Base-by-base conservation (phyloP, 2,797 vertebrate species). In the Sebastolobus alascanus region DNA sequence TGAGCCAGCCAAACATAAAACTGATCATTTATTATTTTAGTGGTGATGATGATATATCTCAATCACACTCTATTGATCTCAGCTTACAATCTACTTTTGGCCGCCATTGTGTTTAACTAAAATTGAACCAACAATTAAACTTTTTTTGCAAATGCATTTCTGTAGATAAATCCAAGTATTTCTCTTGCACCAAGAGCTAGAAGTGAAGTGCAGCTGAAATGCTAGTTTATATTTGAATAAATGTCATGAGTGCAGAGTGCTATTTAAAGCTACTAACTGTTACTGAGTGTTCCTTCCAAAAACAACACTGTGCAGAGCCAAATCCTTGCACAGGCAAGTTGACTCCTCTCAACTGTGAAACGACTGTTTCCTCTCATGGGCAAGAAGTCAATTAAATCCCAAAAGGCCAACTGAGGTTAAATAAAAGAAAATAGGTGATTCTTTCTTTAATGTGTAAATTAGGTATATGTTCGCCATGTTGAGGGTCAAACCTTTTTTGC, bases 221-320 rank as follows among this genome's bases (percentile, higher is more conserved):
- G 6, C 50, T 16, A 67, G 50, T 75, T 82, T 84, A 74, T 79
- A 75, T 82, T 80, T 52, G 82, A 84, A 87, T 81, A 83, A 65
- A 75, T 80, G 73, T 73, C 64, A 54, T 35, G 75, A 56, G 72
- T 70, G 29, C 52, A 61, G 68, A 60, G 54, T 1, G 29, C 78
- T 94, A 92, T 94, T 92, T 90, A 75, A 84, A 89, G 82, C 81
- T 43, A 20, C 71, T 64, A 76, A 77, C 31, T 55, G 87, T 84
- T 80, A 90, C 90, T 68, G 38, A 77, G 71, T 94, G 94, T 94
- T 95, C 94, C 90, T 37, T 83, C 1, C 85, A 94, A 92, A 94
- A 92, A 94, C 94, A 70, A 75, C 40, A 68, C 54, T 38, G 8
- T 18, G 38, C 63, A 38, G 71, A 82, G 87, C 92, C 94, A 93